A percentile compares a stretch with the other conserved stretches of the same genome.
These are phyloP conservation scores for Laothoe populi DNA, from an alignment of 2,888 invertebrate species.

Conservation along the genomic window DNA sequence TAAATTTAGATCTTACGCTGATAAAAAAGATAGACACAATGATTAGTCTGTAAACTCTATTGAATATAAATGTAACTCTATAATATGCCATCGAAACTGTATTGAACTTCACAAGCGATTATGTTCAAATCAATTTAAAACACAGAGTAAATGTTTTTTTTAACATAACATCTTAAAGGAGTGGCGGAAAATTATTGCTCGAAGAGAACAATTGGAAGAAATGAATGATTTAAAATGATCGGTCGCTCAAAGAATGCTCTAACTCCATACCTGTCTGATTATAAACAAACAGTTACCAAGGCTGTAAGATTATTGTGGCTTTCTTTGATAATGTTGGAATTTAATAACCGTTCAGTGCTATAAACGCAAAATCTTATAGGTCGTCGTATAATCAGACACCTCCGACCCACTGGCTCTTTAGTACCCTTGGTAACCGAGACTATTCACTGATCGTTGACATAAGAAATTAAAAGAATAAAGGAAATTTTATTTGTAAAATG, in stretches of 20 bases:
- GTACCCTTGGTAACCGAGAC: background rate
- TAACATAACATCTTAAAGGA: no score
- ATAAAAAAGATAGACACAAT: background rate
- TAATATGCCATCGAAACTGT: no score
- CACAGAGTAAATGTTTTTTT: no score
- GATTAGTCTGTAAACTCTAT: no score
- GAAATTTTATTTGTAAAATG: no score
- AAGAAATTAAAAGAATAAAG: background rate
- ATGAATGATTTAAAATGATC: no score
- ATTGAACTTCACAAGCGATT: no score
- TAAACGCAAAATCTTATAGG: conserved; percentile 35
- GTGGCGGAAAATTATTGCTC: no score
- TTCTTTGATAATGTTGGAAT: conserved; percentile 33
- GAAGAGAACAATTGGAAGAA: no score
- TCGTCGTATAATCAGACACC: conserved; percentile 36
- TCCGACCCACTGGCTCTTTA: conserved; percentile 32
- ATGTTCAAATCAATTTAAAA: no score
- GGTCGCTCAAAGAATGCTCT: background rate
- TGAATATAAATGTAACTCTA: no score
- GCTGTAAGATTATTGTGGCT: conserved; percentile 10
- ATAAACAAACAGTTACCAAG: conserved; percentile 20
- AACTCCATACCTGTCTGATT: conserved; percentile 9
- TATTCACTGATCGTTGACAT: background rate
- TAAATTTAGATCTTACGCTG: background rate
- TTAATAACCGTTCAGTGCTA: conserved; percentile 30